phyloP scores from a whole-genome alignment of 2,888 invertebrate genomes.

The Meteorus colon region DNA sequence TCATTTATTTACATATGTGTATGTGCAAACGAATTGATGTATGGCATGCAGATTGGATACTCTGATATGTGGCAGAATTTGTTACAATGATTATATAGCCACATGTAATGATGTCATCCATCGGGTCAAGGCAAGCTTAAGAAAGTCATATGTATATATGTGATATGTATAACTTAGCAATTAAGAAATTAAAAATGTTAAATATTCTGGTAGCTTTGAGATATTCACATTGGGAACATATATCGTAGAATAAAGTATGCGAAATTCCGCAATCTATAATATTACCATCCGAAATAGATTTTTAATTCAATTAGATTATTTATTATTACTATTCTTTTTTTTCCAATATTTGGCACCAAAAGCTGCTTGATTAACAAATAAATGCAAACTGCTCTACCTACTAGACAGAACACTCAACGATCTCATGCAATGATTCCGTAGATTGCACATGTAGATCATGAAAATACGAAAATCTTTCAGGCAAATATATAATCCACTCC shows the following conservation, averaged over 20 bases:
- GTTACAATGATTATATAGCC: background rate
- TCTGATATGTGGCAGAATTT: background rate
- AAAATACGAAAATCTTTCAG: conserved; percentile 12
- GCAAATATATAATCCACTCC: background rate
- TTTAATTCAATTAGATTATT: background rate
- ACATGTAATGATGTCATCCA: conserved; percentile 5
- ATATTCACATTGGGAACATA: background rate
- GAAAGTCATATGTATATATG: background rate
- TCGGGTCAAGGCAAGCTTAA: conserved; percentile 11
- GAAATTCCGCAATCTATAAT: background rate
- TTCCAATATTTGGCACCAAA: no score
- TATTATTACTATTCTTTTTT: background rate
- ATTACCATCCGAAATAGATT: background rate
- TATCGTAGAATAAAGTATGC: conserved; percentile 5
- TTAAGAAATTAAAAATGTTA: background rate
- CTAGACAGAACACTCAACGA: conserved; percentile 12
- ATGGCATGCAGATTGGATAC: background rate
- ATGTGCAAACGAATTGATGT: background rate
- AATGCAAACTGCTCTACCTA: background rate
- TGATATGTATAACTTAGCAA: background rate
- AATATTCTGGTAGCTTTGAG: background rate
- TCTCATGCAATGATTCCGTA: background rate
- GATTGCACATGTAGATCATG: conserved; percentile 35
- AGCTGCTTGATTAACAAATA: background rate
- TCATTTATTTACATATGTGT: background rate